These are phyloP conservation scores for Drosophila bocqueti DNA, from an alignment of 1,140 invertebrate species.

Conservation along the genomic window DNA sequence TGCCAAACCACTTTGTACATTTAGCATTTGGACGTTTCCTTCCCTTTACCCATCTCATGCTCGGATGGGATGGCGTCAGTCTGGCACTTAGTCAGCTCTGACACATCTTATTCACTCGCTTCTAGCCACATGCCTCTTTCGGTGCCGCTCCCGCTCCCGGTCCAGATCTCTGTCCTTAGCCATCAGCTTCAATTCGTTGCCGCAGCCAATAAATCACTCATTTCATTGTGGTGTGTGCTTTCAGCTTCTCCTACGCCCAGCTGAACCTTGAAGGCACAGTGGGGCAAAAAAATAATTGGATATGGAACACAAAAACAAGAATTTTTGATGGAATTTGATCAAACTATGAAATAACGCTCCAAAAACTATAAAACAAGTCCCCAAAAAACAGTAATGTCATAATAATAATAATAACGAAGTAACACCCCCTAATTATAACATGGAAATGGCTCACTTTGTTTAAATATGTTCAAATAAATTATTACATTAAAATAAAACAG, in stretches of 20 bases:
- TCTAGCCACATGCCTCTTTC: constrained; percentile 11
- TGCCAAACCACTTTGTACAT: constrained; percentile 65
- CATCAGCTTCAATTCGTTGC: constrained; percentile 76
- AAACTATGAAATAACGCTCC: too few species aligned
- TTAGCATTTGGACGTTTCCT: constrained; percentile 58
- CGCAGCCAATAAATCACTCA: constrained; percentile 78
- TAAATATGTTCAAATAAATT: too few species aligned
- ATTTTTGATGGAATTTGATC: too few species aligned
- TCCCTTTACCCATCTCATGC: neutral
- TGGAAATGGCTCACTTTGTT: too few species aligned
- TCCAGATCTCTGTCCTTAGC: constrained; percentile 37
- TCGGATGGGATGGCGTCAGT: constrained; percentile 39
- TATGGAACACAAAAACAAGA: too few species aligned
- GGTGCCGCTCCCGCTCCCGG: constrained; percentile 3
- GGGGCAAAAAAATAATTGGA: neutral
- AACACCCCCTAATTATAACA: too few species aligned
- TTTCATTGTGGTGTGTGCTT: constrained; percentile 54
- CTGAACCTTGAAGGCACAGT: constrained; percentile 45
- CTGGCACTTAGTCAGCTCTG: constrained; percentile 58
- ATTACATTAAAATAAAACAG: too few species aligned
- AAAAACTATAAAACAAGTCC: too few species aligned
- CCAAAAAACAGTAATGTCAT: too few species aligned
- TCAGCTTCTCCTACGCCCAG: constrained; percentile 50
- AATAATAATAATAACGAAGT: too few species aligned
- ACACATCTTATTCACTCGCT: constrained; percentile 64